Conservation (phyloP, 1,140 invertebrate species). For the Microplitis demolitor region DNA sequence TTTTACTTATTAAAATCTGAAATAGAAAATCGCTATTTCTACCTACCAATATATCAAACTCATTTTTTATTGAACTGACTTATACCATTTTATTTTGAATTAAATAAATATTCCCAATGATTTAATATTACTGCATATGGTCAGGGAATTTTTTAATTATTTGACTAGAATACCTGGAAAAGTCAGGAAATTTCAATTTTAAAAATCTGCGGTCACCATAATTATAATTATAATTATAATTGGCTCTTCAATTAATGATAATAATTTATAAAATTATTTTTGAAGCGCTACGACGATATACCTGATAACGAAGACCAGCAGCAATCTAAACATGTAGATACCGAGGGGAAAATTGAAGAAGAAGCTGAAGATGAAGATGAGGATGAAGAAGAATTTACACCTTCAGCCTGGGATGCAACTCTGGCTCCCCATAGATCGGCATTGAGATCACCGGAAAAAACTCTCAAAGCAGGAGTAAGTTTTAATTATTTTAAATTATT, state of each 20-base stretch:
- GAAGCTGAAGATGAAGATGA: slow-evolving; percentile 50
- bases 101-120: no score
- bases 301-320: slow-evolving; percentile 26
- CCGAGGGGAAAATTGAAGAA: slow-evolving; percentile 38
- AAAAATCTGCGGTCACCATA: no score
- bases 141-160: no score
- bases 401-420: slow-evolving; percentile 65
- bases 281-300: slow-evolving; percentile 46
- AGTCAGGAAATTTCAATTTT: no score
- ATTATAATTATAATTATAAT: slow-evolving; percentile 22
- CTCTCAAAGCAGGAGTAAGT: slow-evolving; percentile 53
- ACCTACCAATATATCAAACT: no score
- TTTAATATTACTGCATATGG: no score
- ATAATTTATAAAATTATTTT: slow-evolving; percentile 10
- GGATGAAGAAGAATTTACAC: slow-evolving; percentile 64
- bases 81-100: no score
- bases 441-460: slow-evolving; percentile 63
- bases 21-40: no score
- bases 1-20: no score
- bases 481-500: slow-evolving; percentile 7
- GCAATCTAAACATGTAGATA: neutral
- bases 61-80: no score
- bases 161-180: no score
- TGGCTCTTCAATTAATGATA: neutral
- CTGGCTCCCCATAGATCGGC: slow-evolving; percentile 64